These are phyloP conservation scores for Hemicentrotus pulcherrimus DNA, from an alignment of 35 echinoderm and acorn worm genomes.

Conservation along the genomic window DNA sequence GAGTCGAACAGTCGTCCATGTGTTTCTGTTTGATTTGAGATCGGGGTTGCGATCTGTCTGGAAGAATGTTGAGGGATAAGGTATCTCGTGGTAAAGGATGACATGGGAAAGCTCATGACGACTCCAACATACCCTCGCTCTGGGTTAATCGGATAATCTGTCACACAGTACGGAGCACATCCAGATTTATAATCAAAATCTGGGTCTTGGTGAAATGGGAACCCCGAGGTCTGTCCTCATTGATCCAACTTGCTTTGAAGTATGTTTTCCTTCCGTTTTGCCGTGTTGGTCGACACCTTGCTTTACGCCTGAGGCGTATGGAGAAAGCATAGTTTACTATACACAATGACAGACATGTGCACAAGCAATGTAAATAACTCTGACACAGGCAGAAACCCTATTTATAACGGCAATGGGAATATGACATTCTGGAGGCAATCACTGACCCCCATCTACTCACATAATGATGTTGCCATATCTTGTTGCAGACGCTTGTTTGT, in stretches of 20 bases:
- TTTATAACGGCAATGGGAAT: background rate
- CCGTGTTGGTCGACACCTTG: background rate
- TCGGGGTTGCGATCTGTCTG: background rate
- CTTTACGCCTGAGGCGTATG: background rate
- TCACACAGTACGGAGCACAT: conserved; percentile 1
- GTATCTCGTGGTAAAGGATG: conserved; percentile 9
- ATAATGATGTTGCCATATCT: background rate
- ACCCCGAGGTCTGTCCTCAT: background rate
- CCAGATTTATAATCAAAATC: background rate
- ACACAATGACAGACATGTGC: background rate
- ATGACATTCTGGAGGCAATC: background rate
- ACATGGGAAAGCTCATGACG: conserved; percentile 1
- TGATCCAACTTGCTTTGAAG: background rate
- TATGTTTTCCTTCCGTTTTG: background rate
- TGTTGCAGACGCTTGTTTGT: background rate
- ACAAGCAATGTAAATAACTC: background rate
- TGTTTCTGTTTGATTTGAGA: background rate
- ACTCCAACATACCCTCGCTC: conserved; percentile 4
- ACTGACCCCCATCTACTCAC: background rate
- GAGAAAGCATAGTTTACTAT: background rate
- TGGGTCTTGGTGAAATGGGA: background rate
- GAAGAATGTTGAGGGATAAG: background rate
- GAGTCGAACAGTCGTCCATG: background rate
- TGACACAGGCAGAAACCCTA: background rate
- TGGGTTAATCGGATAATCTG: background rate